phyloP scores from a whole-genome alignment of 2,113 vertebrate genomes.

The mouse (Mus musculus) region DNA sequence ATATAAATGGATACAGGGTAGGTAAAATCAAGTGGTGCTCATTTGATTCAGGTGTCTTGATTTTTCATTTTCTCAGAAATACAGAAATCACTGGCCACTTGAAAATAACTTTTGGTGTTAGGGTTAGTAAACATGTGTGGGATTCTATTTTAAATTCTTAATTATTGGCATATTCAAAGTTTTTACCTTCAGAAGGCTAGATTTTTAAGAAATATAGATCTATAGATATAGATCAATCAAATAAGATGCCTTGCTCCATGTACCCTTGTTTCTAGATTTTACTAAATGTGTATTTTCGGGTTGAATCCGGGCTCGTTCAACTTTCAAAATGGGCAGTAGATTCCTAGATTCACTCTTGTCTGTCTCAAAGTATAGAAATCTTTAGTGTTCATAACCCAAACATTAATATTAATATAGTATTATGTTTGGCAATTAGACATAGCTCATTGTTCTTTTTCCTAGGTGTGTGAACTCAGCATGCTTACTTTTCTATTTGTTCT shows the following conservation, averaged over 20 bases:
- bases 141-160: neutral
- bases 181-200: neutral
- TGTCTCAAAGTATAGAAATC: neutral
- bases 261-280: neutral
- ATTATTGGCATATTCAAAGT: neutral
- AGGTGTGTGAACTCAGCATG: neutral
- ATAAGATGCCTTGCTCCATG: neutral
- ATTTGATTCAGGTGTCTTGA: neutral
- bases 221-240: neutral
- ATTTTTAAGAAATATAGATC: neutral
- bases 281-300: neutral
- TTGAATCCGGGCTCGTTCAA: neutral
- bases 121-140: neutral
- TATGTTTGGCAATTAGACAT: neutral
- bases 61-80: neutral
- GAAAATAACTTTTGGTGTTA: neutral
- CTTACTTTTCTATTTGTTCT: neutral
- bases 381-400: neutral
- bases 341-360: neutral
- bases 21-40: neutral
- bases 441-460: neutral
- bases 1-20: neutral
- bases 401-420: neutral
- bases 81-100: neutral
- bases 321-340: neutral